These are phyloP conservation scores for Calidris pugnax DNA, from an alignment of 2,113 vertebrate genomes.

Conservation along the genomic window DNA sequence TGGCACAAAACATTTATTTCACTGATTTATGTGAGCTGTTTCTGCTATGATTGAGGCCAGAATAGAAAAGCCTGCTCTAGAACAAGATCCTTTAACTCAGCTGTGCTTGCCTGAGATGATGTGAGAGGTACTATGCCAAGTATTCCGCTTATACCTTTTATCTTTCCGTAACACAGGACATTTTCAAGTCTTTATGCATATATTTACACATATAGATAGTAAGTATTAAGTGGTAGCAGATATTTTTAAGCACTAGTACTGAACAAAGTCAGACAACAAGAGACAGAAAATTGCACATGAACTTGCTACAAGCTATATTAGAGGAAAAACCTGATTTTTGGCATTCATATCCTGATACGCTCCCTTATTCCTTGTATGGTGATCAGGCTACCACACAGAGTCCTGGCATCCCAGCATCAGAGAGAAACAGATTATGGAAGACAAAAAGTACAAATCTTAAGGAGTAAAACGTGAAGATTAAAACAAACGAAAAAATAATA, in stretches of 20 bases:
- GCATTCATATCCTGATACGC: background rate
- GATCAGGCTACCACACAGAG: background rate
- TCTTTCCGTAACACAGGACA: background rate
- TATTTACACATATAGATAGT: background rate
- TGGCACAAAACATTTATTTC: background rate
- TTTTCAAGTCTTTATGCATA: background rate
- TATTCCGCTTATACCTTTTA: background rate
- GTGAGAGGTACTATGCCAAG: background rate
- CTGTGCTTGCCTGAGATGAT: background rate
- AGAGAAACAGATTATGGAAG: background rate
- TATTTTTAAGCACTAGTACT: background rate
- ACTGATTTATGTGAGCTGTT: background rate
- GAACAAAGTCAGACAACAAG: background rate
- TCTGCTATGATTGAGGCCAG: background rate
- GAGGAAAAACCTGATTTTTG: background rate
- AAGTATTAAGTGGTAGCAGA: background rate
- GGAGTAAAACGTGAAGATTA: background rate
- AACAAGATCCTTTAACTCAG: background rate
- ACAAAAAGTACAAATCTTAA: background rate
- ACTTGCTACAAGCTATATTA: background rate
- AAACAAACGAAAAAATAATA: background rate
- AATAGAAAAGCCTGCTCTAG: background rate
- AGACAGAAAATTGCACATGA: background rate
- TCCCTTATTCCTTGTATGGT: background rate
- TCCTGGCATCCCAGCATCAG: background rate